Conservation (phyloP, 2,797 vertebrate species). For the Protonibea diacanthus region DNA sequence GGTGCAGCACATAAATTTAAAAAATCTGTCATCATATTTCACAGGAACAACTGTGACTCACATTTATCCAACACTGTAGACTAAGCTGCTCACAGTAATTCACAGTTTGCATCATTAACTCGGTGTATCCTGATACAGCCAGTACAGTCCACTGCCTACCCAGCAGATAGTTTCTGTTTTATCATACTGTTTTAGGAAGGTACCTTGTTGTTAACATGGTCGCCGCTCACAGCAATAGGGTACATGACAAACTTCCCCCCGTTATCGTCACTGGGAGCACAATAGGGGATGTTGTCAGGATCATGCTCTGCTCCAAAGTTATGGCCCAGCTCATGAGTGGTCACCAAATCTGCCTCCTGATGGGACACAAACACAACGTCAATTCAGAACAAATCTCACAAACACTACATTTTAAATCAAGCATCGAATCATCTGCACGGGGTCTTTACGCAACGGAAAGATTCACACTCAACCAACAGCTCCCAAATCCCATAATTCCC, state of each 20-base stretch:
- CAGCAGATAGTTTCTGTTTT: not conserved
- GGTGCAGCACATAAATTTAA: constrained; percentile 26
- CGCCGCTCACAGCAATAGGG: constrained; percentile 98
- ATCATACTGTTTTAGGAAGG: not conserved
- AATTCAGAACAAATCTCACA: not conserved
- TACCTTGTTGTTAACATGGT: constrained; percentile 98
- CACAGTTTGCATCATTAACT: constrained; percentile 10
- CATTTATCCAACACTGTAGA: constrained; percentile 26
- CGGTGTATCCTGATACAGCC: constrained; percentile 2
- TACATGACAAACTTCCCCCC: constrained; percentile 99
- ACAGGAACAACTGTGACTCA: constrained; percentile 63
- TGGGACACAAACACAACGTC: constrained; percentile 4
- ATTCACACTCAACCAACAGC: not conserved
- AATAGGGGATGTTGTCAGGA: constrained; percentile 90
- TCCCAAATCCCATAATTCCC: not conserved
- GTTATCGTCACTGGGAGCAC: constrained; percentile 94
- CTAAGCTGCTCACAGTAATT: constrained; percentile 14
- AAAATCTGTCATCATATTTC: constrained; percentile 38
- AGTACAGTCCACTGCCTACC: not conserved
- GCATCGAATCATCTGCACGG: not conserved
- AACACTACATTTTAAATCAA: not conserved
- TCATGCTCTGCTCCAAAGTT: constrained; percentile 99
- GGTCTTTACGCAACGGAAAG: not conserved
- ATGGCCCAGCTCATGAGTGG: constrained; percentile 97
- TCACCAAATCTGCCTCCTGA: constrained; percentile 98